Conservation (phyloP, 2,797 vertebrate genomes). For the Luscinia luscinia region DNA sequence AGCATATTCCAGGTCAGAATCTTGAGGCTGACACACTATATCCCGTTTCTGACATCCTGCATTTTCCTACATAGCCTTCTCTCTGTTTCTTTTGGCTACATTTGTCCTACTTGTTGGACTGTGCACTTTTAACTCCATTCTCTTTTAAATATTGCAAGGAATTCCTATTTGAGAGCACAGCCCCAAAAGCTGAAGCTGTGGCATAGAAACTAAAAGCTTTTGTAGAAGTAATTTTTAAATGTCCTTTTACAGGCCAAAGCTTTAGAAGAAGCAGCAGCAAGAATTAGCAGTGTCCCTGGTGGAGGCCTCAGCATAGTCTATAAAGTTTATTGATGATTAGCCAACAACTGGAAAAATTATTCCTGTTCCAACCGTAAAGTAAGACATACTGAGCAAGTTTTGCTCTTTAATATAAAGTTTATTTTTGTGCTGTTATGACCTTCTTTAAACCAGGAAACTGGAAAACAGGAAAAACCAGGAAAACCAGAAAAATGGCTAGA, state of each 20-base stretch:
- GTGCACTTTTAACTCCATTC: background rate
- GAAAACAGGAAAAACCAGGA: background rate
- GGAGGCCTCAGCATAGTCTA: background rate
- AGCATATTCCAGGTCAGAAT: background rate
- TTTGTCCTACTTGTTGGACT: background rate
- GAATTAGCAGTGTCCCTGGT: background rate
- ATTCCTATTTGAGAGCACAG: background rate
- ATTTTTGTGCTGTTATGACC: background rate
- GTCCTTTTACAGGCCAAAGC: background rate
- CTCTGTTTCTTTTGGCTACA: background rate
- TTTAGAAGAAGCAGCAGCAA: background rate
- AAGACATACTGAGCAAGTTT: background rate
- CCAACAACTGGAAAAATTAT: background rate
- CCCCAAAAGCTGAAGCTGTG: background rate
- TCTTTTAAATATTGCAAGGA: background rate
- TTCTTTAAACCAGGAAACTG: background rate
- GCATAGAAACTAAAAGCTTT: background rate
- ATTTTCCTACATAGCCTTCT: background rate
- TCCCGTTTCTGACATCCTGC: background rate
- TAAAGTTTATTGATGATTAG: background rate
- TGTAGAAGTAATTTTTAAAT: background rate
- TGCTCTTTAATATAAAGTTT: background rate
- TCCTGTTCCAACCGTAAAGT: background rate
- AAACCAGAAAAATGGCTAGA: background rate
- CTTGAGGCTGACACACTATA: background rate